A percentile compares a stretch with the other conserved stretches of the same genome.
phyloP scores from a whole-genome alignment of 30 jellyfish, hydroid and myxozoan genomes.

The Pelagia noctiluca region DNA sequence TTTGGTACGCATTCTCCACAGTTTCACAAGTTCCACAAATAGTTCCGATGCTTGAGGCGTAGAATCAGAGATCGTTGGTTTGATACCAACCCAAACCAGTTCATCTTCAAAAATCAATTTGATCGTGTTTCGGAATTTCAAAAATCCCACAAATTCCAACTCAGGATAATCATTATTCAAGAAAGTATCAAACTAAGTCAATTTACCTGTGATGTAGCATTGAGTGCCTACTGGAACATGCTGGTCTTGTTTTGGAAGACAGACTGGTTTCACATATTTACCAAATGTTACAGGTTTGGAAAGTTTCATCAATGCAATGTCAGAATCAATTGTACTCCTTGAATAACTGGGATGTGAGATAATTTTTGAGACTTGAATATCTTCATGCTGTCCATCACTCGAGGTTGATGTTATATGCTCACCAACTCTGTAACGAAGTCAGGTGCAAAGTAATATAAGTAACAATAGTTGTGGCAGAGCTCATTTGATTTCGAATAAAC shows the following conservation, averaged over 20 bases:
- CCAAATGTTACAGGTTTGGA: constrained; percentile 69
- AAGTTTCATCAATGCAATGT: constrained; percentile 80
- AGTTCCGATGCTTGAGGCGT: too few relatives aligned
- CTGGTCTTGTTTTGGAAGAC: constrained; percentile 74
- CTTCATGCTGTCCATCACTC: constrained; percentile 61
- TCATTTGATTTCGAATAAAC: too few relatives aligned
- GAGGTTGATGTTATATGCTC: constrained; percentile 66
- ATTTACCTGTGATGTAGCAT: constrained; percentile 87
- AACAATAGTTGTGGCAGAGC: too few relatives aligned
- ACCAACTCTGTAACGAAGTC: constrained; percentile 84
- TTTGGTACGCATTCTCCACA: too few relatives aligned
- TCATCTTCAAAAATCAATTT: too few relatives aligned
- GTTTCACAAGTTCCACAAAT: background rate
- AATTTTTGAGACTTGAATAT: constrained; percentile 54
- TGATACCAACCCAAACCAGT: background rate
- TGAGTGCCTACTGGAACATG: constrained; percentile 85
- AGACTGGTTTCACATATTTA: constrained; percentile 75
- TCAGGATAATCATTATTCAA: too few relatives aligned
- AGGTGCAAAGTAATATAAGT: too few relatives aligned
- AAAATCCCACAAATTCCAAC: too few relatives aligned
- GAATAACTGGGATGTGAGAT: constrained; percentile 73
- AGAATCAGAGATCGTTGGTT: too few relatives aligned
- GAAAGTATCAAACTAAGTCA: background rate
- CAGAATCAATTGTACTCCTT: constrained; percentile 60
- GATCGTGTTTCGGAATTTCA: too few relatives aligned